A percentile compares a stretch with the other conserved stretches of the same genome.
Conservation (phyloP, 2,888 invertebrate genomes). For the Euphydryas editha region DNA sequence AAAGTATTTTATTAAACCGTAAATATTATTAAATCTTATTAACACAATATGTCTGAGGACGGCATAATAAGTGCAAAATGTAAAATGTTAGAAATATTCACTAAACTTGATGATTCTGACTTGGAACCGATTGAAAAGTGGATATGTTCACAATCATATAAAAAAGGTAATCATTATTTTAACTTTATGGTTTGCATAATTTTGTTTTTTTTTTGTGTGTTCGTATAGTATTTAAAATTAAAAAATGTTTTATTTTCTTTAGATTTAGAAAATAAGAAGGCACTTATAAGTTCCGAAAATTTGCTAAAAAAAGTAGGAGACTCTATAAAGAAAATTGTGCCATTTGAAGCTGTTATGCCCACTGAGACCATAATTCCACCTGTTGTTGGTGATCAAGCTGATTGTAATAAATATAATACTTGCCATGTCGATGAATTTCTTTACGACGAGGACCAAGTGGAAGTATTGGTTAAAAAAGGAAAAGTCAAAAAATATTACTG, state of each 20-base stretch:
- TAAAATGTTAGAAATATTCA: slow-evolving; percentile 62
- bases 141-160: slow-evolving; percentile 67
- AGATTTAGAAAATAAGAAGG: slow-evolving; percentile 65
- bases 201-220: not conserved
- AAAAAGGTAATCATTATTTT: slow-evolving; percentile 56
- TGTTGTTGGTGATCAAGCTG: slow-evolving; percentile 74
- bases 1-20: not conserved
- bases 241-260: slow-evolving; percentile 21
- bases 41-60: slow-evolving; percentile 39
- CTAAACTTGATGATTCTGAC: slow-evolving; percentile 59
- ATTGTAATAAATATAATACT: slow-evolving; percentile 80
- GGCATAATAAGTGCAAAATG: slow-evolving; percentile 54
- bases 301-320: slow-evolving; percentile 62
- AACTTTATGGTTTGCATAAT: slow-evolving; percentile 9
- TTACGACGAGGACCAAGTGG: slow-evolving; percentile 86
- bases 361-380: slow-evolving; percentile 72
- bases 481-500: slow-evolving; percentile 69
- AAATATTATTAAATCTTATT: not conserved
- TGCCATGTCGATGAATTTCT: slow-evolving; percentile 88
- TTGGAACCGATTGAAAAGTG: slow-evolving; percentile 65
- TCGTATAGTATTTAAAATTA: not conserved
- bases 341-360: slow-evolving; percentile 69
- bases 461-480: slow-evolving; percentile 65
- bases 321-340: slow-evolving; percentile 65
- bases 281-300: slow-evolving; percentile 57